Conservation (phyloP, 2,113 vertebrate species). For the Budorcas taxicolor region DNA sequence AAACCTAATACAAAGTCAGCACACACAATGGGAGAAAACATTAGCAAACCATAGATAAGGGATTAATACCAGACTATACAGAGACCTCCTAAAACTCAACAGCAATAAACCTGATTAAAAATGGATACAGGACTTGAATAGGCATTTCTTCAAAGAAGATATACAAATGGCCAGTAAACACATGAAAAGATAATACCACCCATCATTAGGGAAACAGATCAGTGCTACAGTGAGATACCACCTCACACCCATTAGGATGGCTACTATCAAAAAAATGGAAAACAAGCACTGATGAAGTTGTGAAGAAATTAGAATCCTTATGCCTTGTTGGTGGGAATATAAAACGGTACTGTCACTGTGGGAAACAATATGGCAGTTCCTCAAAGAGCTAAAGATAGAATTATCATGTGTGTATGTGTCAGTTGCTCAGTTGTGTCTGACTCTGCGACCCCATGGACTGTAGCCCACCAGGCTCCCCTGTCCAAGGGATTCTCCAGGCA, state of each 20-base stretch:
- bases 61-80: background rate
- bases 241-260: background rate
- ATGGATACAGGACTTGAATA: background rate
- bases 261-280: background rate
- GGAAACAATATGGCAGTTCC: background rate
- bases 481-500: background rate
- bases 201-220: background rate
- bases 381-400: background rate
- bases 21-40: background rate
- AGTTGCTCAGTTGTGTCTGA: background rate
- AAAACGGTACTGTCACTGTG: background rate
- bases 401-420: background rate
- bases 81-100: background rate
- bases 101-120: background rate
- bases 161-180: background rate
- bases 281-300: background rate
- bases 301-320: background rate
- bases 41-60: background rate
- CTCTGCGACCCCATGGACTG: background rate
- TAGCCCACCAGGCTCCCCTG: background rate
- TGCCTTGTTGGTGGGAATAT: background rate
- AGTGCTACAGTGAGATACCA: background rate
- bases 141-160: background rate
- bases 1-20: background rate
- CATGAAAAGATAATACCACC: background rate